A percentile compares a stretch with the other conserved stretches of the same genome.
These are phyloP conservation scores for Meganola albula DNA, from an alignment of 2,888 invertebrate genomes.

Conservation along the genomic window DNA sequence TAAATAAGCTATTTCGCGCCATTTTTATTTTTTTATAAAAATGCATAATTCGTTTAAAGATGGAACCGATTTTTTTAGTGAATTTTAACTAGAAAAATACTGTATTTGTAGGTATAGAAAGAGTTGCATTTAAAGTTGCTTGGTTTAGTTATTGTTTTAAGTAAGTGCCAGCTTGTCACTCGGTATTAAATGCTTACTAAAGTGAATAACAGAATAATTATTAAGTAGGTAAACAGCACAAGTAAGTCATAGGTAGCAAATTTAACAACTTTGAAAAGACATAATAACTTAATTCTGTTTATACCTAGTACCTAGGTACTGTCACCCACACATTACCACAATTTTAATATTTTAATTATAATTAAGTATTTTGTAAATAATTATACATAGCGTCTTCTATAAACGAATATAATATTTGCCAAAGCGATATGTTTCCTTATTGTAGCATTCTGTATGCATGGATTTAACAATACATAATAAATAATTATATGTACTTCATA, in stretches of 20 bases:
- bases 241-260: too few relatives aligned
- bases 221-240: too few relatives aligned
- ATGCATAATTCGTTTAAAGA: constrained; percentile 40
- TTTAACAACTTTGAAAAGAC: constrained; percentile 36
- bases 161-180: constrained; percentile 35
- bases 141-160: constrained; percentile 31
- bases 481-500: too few relatives aligned
- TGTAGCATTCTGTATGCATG: constrained; percentile 67
- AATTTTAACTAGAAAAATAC: constrained; percentile 64
- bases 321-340: constrained; percentile 31
- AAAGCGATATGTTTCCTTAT: constrained; percentile 76
- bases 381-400: constrained; percentile 43
- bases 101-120: constrained; percentile 55
- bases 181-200: constrained; percentile 32
- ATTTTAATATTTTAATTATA: constrained; percentile 26
- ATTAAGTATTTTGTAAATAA: constrained; percentile 44
- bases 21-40: constrained; percentile 46
- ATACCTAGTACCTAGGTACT: too few relatives aligned
- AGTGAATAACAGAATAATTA: constrained; percentile 30
- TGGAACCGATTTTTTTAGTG: constrained; percentile 38
- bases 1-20: constrained; percentile 35
- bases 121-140: constrained; percentile 47
- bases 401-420: constrained; percentile 49
- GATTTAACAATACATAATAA: constrained; percentile 43
- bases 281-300: constrained; percentile 35